phyloP scores from a whole-genome alignment of 2,888 invertebrate species.

The Apodemia duryi region DNA sequence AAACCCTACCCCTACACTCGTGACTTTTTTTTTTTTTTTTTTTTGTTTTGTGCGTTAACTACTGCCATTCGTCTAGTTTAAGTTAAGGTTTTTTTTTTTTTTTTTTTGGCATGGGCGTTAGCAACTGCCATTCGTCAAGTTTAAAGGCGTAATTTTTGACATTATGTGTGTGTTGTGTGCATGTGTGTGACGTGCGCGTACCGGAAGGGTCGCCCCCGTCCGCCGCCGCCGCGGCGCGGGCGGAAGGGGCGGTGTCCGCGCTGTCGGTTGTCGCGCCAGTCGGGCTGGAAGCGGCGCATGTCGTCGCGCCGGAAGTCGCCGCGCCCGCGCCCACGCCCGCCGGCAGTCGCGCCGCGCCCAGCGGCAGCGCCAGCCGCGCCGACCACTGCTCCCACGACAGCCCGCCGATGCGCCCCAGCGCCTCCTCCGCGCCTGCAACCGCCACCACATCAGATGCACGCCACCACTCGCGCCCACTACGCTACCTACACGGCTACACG shows the following conservation, averaged over 20 bases:
- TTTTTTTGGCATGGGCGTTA: too few relatives aligned
- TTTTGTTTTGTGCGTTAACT: too few relatives aligned
- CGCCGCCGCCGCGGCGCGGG: conserved; percentile 60
- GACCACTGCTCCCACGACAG: conserved; percentile 87
- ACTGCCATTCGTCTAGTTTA: too few relatives aligned
- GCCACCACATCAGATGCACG: conserved; percentile 40
- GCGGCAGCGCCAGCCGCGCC: conserved; percentile 83
- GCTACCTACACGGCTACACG: conserved; percentile 31
- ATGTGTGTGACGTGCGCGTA: conserved; percentile 31
- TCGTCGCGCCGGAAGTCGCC: conserved; percentile 61
- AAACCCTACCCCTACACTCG: too few relatives aligned
- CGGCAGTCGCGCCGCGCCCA: conserved; percentile 88
- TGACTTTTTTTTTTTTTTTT: too few relatives aligned
- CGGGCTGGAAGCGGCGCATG: conserved; percentile 43
- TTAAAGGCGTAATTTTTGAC: too few relatives aligned
- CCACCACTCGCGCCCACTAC: conserved; percentile 30
- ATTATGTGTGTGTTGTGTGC: too few relatives aligned
- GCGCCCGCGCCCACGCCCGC: conserved; percentile 74
- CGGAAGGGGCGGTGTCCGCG: conserved; percentile 64
- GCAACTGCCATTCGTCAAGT: too few relatives aligned
- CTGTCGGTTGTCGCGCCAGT: conserved; percentile 54
- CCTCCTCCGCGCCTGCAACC: conserved; percentile 78
- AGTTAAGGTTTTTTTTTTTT: too few relatives aligned
- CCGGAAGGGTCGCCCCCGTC: conserved; percentile 69
- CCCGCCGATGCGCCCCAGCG: conserved; percentile 84